A percentile compares a stretch with the other conserved stretches of the same genome.
Evolutionary conservation across 2,888 invertebrate species (phyloP).

Genomic region (Chironomus tentans): DNA sequence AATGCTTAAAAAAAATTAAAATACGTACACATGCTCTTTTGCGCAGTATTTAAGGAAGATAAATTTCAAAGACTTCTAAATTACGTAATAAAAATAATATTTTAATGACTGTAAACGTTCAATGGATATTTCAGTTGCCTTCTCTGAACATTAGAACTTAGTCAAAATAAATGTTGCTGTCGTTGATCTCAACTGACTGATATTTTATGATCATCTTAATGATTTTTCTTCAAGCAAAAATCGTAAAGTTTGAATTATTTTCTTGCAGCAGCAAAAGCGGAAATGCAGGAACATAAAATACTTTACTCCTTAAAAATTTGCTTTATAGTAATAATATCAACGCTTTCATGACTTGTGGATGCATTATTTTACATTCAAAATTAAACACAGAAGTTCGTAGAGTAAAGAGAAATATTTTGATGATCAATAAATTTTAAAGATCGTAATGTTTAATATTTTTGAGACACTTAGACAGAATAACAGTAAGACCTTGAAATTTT

Average conservation of each 20-base stretch:
- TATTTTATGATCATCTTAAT: not conserved
- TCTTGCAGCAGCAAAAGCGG: not conserved
- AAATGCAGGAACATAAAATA: too few species aligned
- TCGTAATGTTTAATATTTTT: too few species aligned
- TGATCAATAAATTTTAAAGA: too few species aligned
- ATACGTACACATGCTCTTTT: too few species aligned
- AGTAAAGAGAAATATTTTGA: too few species aligned
- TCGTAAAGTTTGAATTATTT: not conserved
- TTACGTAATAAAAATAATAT: conserved; percentile 16
- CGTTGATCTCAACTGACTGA: not conserved
- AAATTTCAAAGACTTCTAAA: not conserved
- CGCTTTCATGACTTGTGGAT: too few species aligned
- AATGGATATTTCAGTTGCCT: not conserved
- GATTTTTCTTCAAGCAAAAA: not conserved
- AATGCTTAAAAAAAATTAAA: too few species aligned
- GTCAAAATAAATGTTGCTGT: not conserved
- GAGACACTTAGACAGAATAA: too few species aligned
- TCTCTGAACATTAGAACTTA: not conserved
- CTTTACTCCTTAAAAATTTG: not conserved
- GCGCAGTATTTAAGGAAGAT: too few species aligned
- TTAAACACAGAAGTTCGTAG: too few species aligned
- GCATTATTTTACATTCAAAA: not conserved
- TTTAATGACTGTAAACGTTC: conserved; percentile 13
- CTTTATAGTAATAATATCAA: too few species aligned
- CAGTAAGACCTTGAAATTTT: not conserved